Conservation (phyloP, 2,888 invertebrate species). For the Panzeria rudis region DNA sequence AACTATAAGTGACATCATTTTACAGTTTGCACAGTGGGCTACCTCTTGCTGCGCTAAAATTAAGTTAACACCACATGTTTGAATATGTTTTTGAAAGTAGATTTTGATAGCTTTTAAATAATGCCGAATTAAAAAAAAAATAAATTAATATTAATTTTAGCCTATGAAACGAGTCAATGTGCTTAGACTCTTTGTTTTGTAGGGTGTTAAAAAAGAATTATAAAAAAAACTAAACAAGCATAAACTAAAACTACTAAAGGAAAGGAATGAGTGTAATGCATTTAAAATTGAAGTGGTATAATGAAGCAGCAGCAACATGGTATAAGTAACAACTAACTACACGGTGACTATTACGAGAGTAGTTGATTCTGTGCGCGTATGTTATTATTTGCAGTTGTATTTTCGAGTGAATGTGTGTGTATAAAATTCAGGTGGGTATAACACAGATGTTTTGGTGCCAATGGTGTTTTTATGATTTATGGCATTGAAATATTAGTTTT, state of each 20-base stretch:
- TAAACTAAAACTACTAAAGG: constrained; percentile 34
- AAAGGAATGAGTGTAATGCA: constrained; percentile 62
- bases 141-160: too few relatives aligned
- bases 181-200: neutral
- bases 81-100: too few relatives aligned
- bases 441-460: constrained; percentile 75
- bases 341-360: neutral
- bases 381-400: constrained; percentile 4
- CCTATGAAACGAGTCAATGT: too few relatives aligned
- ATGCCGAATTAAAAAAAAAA: too few relatives aligned
- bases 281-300: constrained; percentile 67
- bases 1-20: too few relatives aligned
- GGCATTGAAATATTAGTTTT: constrained; percentile 81
- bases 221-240: neutral
- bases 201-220: constrained; percentile 19
- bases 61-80: too few relatives aligned
- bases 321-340: constrained; percentile 46
- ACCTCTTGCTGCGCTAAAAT: too few relatives aligned
- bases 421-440: constrained; percentile 67
- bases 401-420: constrained; percentile 27
- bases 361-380: constrained; percentile 18
- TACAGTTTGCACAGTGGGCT: too few relatives aligned
- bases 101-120: too few relatives aligned
- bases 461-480: constrained; percentile 80
- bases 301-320: constrained; percentile 64